phyloP scores from a whole-genome alignment of 2,797 vertebrate species.

The Vireo griseus region DNA sequence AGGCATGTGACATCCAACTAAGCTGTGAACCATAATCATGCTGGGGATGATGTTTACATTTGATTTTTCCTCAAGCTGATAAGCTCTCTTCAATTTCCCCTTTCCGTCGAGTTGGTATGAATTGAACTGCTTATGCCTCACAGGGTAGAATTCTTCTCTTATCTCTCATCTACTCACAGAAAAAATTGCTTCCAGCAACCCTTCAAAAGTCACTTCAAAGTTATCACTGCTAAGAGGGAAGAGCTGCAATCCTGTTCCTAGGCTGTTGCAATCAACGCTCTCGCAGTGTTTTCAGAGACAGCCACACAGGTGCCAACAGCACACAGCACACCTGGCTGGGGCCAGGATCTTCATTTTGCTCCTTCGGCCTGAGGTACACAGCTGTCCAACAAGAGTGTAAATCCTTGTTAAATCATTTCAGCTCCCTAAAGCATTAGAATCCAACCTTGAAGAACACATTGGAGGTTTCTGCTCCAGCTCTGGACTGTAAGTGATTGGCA shows the following conservation, averaged over 20 bases:
- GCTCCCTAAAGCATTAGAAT: not conserved
- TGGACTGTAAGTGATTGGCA: not conserved
- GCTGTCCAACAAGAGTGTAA: not conserved
- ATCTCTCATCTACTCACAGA: slow-evolving; percentile 20
- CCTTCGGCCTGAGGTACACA: not conserved
- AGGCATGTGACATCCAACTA: slow-evolving; percentile 22
- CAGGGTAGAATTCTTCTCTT: slow-evolving; percentile 39
- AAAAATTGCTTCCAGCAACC: slow-evolving; percentile 4
- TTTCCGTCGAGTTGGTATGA: not conserved
- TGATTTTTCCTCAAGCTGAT: slow-evolving; percentile 52
- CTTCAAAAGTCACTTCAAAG: slow-evolving; percentile 36
- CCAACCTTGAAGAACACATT: not conserved
- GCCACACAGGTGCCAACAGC: not conserved
- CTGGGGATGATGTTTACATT: slow-evolving; percentile 36
- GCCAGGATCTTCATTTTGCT: rapidly evolving
- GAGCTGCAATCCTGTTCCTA: not conserved
- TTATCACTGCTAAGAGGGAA: not conserved
- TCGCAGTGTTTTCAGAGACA: not conserved
- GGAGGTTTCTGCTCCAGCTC: not conserved
- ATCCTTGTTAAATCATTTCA: not conserved
- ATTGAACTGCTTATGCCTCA: slow-evolving; percentile 2
- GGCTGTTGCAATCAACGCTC: rapidly evolving
- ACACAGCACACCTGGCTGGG: not conserved
- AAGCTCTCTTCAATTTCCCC: slow-evolving; percentile 38
- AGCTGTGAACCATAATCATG: slow-evolving; percentile 30